Conservation (phyloP, 2,113 vertebrate genomes). For the Athene cunicularia region DNA sequence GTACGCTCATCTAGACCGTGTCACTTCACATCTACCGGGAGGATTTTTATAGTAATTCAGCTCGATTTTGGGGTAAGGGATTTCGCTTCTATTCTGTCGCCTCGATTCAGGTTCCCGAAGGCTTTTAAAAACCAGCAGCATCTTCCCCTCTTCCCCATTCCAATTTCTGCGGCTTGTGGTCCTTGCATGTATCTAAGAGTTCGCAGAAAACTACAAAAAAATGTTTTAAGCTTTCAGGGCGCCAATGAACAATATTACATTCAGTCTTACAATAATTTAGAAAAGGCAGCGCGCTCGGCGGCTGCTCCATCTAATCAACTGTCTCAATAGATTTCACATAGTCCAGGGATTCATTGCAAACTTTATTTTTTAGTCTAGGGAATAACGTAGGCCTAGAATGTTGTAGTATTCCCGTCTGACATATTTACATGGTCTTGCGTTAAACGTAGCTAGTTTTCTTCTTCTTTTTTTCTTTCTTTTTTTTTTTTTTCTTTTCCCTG, state of each 20-base stretch:
- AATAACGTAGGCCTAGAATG: background rate
- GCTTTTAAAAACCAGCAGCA: background rate
- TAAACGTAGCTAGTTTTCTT: background rate
- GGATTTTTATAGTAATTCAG: background rate
- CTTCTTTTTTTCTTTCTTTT: accelerated
- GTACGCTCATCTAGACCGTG: background rate
- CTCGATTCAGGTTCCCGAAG: background rate
- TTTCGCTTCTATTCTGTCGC: background rate
- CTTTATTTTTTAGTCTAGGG: background rate
- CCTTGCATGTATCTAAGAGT: background rate
- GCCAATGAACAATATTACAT: background rate
- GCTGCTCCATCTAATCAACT: background rate
- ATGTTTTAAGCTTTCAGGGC: background rate
- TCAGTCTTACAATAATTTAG: background rate
- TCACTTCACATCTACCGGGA: background rate
- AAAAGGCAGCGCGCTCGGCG: background rate
- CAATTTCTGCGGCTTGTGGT: background rate
- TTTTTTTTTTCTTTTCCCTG: background rate
- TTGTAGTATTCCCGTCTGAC: background rate
- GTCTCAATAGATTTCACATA: background rate
- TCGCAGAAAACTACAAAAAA: background rate
- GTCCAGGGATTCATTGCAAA: background rate
- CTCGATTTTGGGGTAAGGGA: background rate
- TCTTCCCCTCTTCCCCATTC: background rate
- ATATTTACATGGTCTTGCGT: background rate